Percentiles rank a stretch among this genome's conserved stretches.
Conservation (phyloP, 2,888 invertebrate genomes). For the Zhuqinia jingwanae region DNA sequence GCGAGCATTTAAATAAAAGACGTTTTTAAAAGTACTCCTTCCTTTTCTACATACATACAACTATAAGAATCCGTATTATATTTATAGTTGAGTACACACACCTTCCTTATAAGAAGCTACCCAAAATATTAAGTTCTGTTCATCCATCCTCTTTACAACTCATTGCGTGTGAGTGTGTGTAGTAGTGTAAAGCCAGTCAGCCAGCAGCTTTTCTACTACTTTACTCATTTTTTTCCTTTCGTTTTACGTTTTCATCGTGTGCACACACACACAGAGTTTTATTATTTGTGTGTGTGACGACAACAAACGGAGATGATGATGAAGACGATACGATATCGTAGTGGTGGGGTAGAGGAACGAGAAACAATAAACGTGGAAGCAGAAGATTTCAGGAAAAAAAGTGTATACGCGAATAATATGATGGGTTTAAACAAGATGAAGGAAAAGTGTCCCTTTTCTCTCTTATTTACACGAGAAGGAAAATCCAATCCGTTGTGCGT, state of each 20-base stretch:
- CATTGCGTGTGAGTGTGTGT: conserved; percentile 32
- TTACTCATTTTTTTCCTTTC: conserved; percentile 42
- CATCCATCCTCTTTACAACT: neutral
- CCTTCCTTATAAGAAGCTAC: neutral
- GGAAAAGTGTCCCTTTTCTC: conserved; percentile 47
- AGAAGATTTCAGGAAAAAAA: neutral
- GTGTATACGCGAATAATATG: neutral
- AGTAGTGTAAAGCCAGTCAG: neutral
- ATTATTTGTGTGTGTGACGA: conserved; percentile 11
- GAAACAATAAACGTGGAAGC: conserved; percentile 25
- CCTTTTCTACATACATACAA: neutral
- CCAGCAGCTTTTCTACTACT: conserved; percentile 16
- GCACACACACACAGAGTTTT: neutral
- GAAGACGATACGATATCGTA: conserved; percentile 17
- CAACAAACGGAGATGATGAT: conserved; percentile 6
- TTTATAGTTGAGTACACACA: no score
- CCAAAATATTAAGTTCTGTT: neutral
- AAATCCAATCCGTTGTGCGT: conserved; percentile 27
- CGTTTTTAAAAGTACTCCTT: conserved; percentile 32
- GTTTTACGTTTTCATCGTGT: conserved; percentile 28
- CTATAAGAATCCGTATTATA: no score
- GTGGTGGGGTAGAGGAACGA: neutral
- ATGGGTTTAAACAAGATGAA: neutral
- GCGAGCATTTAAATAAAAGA: conserved; percentile 47
- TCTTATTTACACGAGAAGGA: conserved; percentile 55